Conservation (phyloP, 2,888 invertebrate species). For the Tetragonula carbonaria region DNA sequence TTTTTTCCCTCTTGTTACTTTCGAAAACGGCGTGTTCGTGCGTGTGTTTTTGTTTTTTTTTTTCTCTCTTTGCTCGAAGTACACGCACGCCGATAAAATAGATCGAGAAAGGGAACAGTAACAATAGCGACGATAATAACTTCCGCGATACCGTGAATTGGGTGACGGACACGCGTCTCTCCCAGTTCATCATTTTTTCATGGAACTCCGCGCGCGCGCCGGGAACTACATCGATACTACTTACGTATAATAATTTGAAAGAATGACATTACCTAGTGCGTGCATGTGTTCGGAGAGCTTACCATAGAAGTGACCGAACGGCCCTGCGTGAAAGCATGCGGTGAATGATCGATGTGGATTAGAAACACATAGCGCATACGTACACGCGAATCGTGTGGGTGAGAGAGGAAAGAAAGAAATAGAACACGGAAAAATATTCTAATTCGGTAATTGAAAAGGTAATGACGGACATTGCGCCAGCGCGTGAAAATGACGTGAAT, state of each 20-base stretch:
- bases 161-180: background rate
- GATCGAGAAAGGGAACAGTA: background rate
- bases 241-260: slow-evolving; percentile 74
- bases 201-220: slow-evolving; percentile 50
- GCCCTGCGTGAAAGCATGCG: slow-evolving; percentile 81
- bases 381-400: background rate
- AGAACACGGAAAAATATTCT: slow-evolving; percentile 27
- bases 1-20: background rate
- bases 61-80: background rate
- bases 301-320: slow-evolving; percentile 83
- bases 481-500: slow-evolving; percentile 57
- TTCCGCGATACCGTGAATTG: background rate
- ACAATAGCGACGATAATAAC: background rate
- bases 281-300: slow-evolving; percentile 84
- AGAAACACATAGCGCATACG: slow-evolving; percentile 57
- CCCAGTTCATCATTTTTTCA: background rate
- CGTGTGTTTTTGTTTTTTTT: background rate
- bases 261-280: slow-evolving; percentile 83
- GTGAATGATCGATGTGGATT: slow-evolving; percentile 70
- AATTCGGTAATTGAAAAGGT: slow-evolving; percentile 34
- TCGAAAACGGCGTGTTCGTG: background rate
- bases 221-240: slow-evolving; percentile 56
- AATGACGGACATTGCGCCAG: slow-evolving; percentile 17
- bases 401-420: background rate
- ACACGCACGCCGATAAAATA: background rate